Evolutionary conservation across 2,797 vertebrate species (phyloP).

Genomic region (Tamandua tetradactyla): DNA sequence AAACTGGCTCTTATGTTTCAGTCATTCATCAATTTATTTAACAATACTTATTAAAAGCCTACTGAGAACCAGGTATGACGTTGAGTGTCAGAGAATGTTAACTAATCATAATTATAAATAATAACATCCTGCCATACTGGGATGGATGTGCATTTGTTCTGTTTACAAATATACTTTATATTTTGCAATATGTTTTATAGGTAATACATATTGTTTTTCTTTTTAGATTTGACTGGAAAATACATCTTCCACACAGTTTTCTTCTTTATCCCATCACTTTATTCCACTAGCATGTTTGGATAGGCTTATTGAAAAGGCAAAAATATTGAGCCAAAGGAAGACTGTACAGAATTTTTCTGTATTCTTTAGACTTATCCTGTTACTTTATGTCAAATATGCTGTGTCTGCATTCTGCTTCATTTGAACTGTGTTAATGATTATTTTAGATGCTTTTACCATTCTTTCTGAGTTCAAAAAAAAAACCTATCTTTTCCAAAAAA

Average conservation of each 20-base stretch:
- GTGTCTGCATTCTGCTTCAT: not conserved
- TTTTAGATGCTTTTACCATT: constrained; percentile 1
- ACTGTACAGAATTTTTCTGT: not conserved
- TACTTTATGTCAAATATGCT: not conserved
- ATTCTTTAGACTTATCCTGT: not conserved
- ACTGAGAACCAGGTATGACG: not conserved
- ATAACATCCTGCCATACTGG: not conserved
- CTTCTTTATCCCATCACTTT: not conserved
- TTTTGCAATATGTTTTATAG: not conserved
- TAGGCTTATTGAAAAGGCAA: not conserved
- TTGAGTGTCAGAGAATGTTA: not conserved
- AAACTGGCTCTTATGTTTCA: not conserved
- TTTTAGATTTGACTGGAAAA: constrained; percentile 47
- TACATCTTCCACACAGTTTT: not conserved
- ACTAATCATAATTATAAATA: not conserved
- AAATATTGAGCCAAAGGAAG: not conserved
- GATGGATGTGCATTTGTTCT: not conserved
- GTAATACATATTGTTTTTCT: not conserved
- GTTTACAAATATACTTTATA: not conserved
- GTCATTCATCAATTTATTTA: not conserved
- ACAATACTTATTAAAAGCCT: constrained; percentile 19
- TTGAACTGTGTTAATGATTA: not conserved
- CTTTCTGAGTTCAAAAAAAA: not conserved
- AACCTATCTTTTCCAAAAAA: not conserved
- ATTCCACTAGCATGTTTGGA: not conserved